Evolutionary conservation across 2,797 vertebrate species (phyloP).

Genomic region (Vultur gryphus): DNA sequence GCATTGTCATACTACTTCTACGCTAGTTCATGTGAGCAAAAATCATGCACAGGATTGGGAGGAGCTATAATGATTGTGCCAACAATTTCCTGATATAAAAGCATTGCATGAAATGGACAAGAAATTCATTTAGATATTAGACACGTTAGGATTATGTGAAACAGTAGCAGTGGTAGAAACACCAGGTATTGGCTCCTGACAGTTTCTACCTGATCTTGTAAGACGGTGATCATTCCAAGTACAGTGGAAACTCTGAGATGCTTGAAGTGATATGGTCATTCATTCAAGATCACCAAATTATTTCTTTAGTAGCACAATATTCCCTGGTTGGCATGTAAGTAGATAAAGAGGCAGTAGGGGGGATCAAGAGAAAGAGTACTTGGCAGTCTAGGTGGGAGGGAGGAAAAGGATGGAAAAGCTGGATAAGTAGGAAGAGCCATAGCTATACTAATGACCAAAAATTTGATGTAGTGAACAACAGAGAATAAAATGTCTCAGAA

Average conservation of each 20-base stretch:
- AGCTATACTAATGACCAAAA: not conserved
- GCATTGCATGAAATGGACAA: not conserved
- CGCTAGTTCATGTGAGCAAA: not conserved
- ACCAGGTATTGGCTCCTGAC: not conserved
- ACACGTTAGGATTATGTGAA: not conserved
- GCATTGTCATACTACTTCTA: not conserved
- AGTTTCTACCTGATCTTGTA: not conserved
- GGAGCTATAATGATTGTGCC: not conserved
- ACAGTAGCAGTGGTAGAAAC: not conserved
- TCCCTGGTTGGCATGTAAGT: not conserved
- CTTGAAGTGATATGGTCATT: not conserved
- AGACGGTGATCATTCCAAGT: not conserved
- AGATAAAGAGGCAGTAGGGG: not conserved
- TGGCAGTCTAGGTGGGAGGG: not conserved
- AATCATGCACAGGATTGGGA: not conserved
- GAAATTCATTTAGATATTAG: not conserved
- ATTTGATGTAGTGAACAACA: not conserved
- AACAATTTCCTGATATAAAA: not conserved
- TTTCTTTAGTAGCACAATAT: not conserved
- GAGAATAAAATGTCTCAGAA: not conserved
- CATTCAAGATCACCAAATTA: not conserved
- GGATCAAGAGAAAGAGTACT: not conserved
- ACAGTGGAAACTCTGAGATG: not conserved
- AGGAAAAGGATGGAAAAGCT: not conserved
- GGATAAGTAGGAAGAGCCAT: not conserved